Evolutionary conservation across 2,888 invertebrate species (phyloP), one percentile per base, ranked within the genome.

Genomic region (Netelia inedita): DNA sequence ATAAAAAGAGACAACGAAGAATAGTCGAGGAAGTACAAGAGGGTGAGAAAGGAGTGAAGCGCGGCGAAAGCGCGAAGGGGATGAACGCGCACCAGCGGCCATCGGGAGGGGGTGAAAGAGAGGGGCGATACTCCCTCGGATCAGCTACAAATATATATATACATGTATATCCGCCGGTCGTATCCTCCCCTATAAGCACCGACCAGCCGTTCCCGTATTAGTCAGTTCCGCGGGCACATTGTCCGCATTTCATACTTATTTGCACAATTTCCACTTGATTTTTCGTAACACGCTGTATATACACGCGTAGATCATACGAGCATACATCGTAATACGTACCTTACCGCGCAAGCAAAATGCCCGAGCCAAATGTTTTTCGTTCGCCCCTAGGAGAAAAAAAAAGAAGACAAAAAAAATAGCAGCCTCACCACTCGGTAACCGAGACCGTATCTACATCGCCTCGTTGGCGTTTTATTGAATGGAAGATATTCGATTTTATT

Each of bases 171-270:
- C 61, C 46, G 61, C 55, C 35, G 59, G 23, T 72, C 41, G 28
- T 23, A 57, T 41, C 66, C 55, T 28, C 72, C 72, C 75, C 69
- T 57, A 75, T 69, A 79, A 72, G 65, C 84, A 78, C 74, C 82
- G 71, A 85, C 74, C 86, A 88, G 85, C 88, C 87, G 86, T 87
- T 86, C 87, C 79, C 89, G 85, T 90, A 93, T 93, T 93, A 92
- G 87, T 88, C 93, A 91, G 91, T 88, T 90, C 91, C 91, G 88
- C 91, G 92, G 91, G 90, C 93, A 93, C 93, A 93, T 93, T 93
- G 93, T 93, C 87, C 89, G 88, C 88, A 93, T 93, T 93, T 93
- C 92, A 92, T 93, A 93, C 93, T 92, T 93, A 91, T 93, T 93
- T 93, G 93, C 93, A 93, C 93, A 93, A 93, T 93, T 92, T 90